Base-by-base conservation (phyloP, 2,888 invertebrate genomes). In the Tipula vernalis region DNA sequence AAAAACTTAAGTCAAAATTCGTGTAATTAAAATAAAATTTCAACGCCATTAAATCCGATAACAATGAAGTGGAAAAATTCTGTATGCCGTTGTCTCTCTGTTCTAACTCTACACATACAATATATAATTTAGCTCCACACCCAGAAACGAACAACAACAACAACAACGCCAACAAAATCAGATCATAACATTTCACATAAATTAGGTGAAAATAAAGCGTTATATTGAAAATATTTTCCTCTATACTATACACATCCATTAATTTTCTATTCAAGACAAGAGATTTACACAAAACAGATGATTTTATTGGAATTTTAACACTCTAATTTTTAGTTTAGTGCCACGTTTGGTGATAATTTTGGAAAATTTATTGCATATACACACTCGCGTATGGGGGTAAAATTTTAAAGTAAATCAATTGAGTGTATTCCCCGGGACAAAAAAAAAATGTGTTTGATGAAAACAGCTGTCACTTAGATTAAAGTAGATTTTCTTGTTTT, bases 151-250 rank as follows among this genome's bases (percentile, higher is more conserved):
- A 39, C 39, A 39, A 39, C 39, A 6, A 3, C 5, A 39, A 28
- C 18, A 10, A 28, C 18, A 71, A n/a, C n/a, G n/a, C n/a, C n/a
- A n/a, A 18, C 18, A 71, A 71, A 18, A 28, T 71, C 71, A 71
- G 71, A 71, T 71, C 71, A 71, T 71, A 71, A 71, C 71, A 71
- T 71, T 71, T 71, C 71, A 71, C 71, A 71, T 71, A 71, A 71
- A 71, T 71, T 71, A 71, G 71, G 71, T 71, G 71, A 71, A 71
- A 71, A 71, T 28, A 71, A 28, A 71, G 28, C 71, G 71, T 28
- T 71, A 71, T 28, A 71, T 71, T 10, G 6, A 57, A 57, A 57
- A 57, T 15, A 57, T 57, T 57, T 57, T 57, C 51, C 51, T 57
- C 51, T 57, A 28, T 2, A 28, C 2, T 28, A 28, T 28, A 28